These are phyloP conservation scores for Aromia moschata DNA, from an alignment of 2,888 invertebrate genomes.

Conservation along the genomic window DNA sequence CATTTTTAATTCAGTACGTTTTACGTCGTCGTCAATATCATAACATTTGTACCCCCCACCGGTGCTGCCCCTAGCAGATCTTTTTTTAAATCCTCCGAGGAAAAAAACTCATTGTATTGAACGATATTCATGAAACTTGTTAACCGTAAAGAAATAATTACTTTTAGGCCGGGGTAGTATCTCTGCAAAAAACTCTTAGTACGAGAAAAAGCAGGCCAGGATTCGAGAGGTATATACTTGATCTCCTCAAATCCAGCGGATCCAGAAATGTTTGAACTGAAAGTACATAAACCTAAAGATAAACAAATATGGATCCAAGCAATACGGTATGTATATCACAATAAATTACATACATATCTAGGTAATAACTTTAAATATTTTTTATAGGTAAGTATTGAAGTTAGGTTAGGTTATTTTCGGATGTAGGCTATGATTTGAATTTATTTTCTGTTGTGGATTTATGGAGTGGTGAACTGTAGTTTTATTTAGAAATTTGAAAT, in stretches of 20 bases:
- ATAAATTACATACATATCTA: constrained; percentile 6
- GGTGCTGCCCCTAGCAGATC: too few relatives aligned
- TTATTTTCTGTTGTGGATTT: too few relatives aligned
- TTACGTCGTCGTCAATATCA: too few relatives aligned
- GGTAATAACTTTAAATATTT: constrained; percentile 12
- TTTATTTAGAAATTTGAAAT: too few relatives aligned
- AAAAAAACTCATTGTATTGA: too few relatives aligned
- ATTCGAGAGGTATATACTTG: constrained; percentile 88
- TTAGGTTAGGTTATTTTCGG: too few relatives aligned
- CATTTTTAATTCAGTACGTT: too few relatives aligned
- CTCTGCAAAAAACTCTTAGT: constrained; percentile 90
- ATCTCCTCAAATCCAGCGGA: constrained; percentile 91
- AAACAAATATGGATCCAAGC: constrained; percentile 90
- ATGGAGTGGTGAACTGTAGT: too few relatives aligned
- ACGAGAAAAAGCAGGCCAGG: constrained; percentile 92
- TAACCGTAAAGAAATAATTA: neutral
- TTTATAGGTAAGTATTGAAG: neutral
- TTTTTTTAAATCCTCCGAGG: too few relatives aligned
- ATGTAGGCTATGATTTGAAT: too few relatives aligned
- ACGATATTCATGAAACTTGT: neutral
- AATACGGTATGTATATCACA: constrained; percentile 76
- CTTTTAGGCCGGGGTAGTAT: constrained; percentile 87
- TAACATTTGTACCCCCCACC: too few relatives aligned
- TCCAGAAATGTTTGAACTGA: constrained; percentile 96
- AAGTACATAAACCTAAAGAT: constrained; percentile 88